Evolutionary conservation across 2,888 invertebrate species (phyloP).

Genomic region (Phlogophora meticulosa): DNA sequence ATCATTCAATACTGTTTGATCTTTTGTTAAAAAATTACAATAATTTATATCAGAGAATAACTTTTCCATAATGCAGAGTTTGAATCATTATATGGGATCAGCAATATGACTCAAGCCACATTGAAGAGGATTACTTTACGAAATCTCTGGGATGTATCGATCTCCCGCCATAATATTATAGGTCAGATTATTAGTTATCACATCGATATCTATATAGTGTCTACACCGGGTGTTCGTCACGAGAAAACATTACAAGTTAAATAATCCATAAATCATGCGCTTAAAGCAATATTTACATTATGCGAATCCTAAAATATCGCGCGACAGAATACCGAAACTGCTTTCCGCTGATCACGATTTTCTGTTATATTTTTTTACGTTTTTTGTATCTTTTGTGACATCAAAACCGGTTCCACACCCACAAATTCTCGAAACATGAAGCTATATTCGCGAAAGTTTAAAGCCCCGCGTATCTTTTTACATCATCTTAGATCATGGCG

Average conservation of each 20-base stretch:
- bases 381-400: constrained; percentile 67
- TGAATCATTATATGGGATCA: constrained; percentile 15
- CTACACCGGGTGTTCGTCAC: constrained; percentile 68
- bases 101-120: constrained; percentile 11
- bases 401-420: constrained; percentile 81
- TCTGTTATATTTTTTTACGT: constrained; percentile 64
- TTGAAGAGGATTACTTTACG: constrained; percentile 25
- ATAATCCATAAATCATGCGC: constrained; percentile 83
- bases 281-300: constrained; percentile 83
- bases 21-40: constrained; percentile 43
- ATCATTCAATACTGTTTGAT: constrained; percentile 41
- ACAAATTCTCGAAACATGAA: constrained; percentile 70
- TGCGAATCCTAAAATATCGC: constrained; percentile 78
- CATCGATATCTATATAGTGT: constrained; percentile 56
- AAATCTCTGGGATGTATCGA: constrained; percentile 29
- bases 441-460: constrained; percentile 74
- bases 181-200: constrained; percentile 52
- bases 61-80: constrained; percentile 22
- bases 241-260: constrained; percentile 77
- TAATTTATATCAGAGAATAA: constrained; percentile 33
- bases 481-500: constrained; percentile 46
- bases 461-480: constrained; percentile 45
- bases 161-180: constrained; percentile 38
- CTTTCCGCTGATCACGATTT: constrained; percentile 62
- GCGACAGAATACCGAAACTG: constrained; percentile 69